phyloP scores from a whole-genome alignment of 1,140 invertebrate species.

The Maconellicoccus hirsutus region DNA sequence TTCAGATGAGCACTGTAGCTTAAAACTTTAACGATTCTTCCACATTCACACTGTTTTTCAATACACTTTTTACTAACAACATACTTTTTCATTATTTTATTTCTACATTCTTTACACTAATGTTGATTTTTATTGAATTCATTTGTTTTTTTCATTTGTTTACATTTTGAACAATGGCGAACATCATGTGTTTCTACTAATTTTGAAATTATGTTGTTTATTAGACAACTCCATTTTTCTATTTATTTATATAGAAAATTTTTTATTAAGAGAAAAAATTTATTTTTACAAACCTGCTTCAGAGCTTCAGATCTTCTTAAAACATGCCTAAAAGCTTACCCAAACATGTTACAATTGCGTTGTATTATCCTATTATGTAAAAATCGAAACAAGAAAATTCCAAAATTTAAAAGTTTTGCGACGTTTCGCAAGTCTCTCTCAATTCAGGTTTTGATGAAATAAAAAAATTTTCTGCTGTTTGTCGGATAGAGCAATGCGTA shows the following conservation, averaged over 20 bases:
- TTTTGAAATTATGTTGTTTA: constrained; percentile 15
- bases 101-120: constrained; percentile 14
- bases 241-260: constrained; percentile 22
- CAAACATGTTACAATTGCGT: too few relatives aligned
- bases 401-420: too few relatives aligned
- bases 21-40: neutral
- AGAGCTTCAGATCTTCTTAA: too few relatives aligned
- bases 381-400: too few relatives aligned
- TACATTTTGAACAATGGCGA: constrained; percentile 14
- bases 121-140: constrained; percentile 22
- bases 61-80: constrained; percentile 13
- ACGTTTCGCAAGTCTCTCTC: too few relatives aligned
- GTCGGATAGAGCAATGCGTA: too few relatives aligned
- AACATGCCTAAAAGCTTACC: too few relatives aligned
- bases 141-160: constrained; percentile 12
- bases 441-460: too few relatives aligned
- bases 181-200: constrained; percentile 13
- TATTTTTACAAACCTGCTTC: too few relatives aligned
- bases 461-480: too few relatives aligned
- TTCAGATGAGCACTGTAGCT: too few relatives aligned
- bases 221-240: constrained; percentile 14
- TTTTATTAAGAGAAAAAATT: constrained; percentile 24
- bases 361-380: too few relatives aligned
- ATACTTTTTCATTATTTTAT: constrained; percentile 23
- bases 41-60: constrained; percentile 15